phyloP scores from a whole-genome alignment of 2,113 vertebrate genomes.

The Rhineura floridana region DNA sequence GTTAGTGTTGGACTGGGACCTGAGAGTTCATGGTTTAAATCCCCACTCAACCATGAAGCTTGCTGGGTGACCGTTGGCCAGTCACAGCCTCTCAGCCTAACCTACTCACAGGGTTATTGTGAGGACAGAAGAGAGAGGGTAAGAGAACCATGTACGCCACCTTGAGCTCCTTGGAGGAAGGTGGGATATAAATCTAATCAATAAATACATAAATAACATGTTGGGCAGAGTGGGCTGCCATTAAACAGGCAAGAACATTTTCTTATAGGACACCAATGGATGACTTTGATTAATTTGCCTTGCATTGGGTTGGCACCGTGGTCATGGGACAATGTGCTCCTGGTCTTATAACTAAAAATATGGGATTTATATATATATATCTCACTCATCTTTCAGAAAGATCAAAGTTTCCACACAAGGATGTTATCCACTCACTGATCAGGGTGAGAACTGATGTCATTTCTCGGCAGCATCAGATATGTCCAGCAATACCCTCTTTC shows the following conservation, averaged over 20 bases:
- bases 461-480: not conserved
- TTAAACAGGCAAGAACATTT: not conserved
- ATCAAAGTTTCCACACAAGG: not conserved
- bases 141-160: too few species aligned
- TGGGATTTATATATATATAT: not conserved
- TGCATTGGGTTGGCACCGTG: not conserved
- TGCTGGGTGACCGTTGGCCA: too few species aligned
- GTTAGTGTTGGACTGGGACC: too few species aligned
- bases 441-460: not conserved
- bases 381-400: not conserved
- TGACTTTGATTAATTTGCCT: not conserved
- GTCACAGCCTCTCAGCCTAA: too few species aligned
- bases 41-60: too few species aligned
- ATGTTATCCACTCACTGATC: too few species aligned
- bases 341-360: not conserved
- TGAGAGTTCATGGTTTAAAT: too few species aligned
- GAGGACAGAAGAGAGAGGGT: too few species aligned
- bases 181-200: too few species aligned
- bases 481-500: not conserved
- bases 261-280: not conserved
- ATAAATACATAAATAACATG: too few species aligned
- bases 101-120: too few species aligned
- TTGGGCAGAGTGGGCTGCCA: not conserved
- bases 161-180: too few species aligned
- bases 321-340: not conserved